Percentiles rank a stretch among this genome's conserved stretches.
These are phyloP conservation scores for Wiebesia pumilae DNA, from an alignment of 1,140 invertebrate genomes.

Conservation along the genomic window DNA sequence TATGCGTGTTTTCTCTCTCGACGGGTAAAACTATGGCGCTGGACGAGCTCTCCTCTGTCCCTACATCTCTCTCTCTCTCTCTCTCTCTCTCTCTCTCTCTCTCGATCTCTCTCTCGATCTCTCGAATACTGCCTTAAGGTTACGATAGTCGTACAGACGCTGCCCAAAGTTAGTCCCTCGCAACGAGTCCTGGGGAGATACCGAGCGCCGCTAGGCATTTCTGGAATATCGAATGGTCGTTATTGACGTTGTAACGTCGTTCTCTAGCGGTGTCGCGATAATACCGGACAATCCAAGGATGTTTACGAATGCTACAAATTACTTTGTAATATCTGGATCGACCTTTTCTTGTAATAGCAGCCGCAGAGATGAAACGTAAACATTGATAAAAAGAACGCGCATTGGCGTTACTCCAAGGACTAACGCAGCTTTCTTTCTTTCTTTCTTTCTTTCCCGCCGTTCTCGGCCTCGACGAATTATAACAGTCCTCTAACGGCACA, in stretches of 20 bases:
- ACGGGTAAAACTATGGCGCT: conserved; percentile 15
- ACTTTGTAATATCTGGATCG: conserved; percentile 25
- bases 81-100: neutral
- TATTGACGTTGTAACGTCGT: conserved; percentile 2
- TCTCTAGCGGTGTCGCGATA: neutral
- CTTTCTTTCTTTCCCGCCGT: too few species aligned
- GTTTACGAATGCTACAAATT: conserved; percentile 19
- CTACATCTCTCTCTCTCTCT: neutral
- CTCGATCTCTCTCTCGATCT: neutral
- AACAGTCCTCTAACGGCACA: neutral
- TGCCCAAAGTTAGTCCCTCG: neutral
- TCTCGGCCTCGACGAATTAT: neutral
- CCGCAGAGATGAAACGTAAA: neutral
- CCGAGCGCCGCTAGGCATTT: neutral
- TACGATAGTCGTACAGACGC: neutral
- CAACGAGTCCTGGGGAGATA: neutral
- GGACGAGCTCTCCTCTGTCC: neutral
- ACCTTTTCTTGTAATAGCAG: neutral
- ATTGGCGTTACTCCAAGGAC: neutral
- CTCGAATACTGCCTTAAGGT: conserved; percentile 6
- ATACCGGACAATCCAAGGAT: neutral
- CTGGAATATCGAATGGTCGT: neutral
- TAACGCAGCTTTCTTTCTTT: neutral
- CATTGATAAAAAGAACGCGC: conserved; percentile 15
- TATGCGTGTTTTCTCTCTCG: neutral